Base-by-base conservation (phyloP, 2,797 vertebrate species). In the Melanotaenia trifasciata region DNA sequence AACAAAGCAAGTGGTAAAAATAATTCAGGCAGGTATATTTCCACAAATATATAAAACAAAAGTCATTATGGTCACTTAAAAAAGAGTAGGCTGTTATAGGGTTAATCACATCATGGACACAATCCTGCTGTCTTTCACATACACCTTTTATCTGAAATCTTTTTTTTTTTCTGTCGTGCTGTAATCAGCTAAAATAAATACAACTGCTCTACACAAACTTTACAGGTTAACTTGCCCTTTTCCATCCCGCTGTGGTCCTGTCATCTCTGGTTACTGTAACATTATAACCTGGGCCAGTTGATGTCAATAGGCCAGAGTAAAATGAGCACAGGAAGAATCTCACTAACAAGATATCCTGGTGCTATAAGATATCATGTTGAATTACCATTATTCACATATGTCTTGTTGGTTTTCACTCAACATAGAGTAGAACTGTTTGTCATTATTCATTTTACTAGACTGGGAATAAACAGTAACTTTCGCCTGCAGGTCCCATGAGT, bases 401-500 rank as follows among this genome's bases (percentile, higher is more conserved):
- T 14, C 1, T 26, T 45, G 36, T 53, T 22, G 47, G 7, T 68
- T 40, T 9, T 8, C 4, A 28, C 1, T 68, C n/a, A 28, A 18
- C 22, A 20, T 26, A 13, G 22, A 63, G 22, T 16, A 2, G 22
- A 53, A 53, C n/a, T 26, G 8, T 24, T 11, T 22, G n/a, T 12
- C 22, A 11, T 22, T 11, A 24, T 53, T 24, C 2, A 26, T 24
- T 12, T 51, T 11, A 12, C 30, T 36, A 47, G 8, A 0, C 9
- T 56, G 51, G 24, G 10, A 4, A 54, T 64, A 26, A 64, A 8
- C 16, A 0, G 0, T 66, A 24, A 30, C 4, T 73, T n/a, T 78
- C 57, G 67, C 70, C 81, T 72, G 67, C 90, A 98, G 97, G 86
- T 99, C 98, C 45, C 98, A 99, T 2, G 98, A 99, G 78, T 76